phyloP scores from a whole-genome alignment of 1,140 invertebrate genomes.

The Bicyclus anynana region DNA sequence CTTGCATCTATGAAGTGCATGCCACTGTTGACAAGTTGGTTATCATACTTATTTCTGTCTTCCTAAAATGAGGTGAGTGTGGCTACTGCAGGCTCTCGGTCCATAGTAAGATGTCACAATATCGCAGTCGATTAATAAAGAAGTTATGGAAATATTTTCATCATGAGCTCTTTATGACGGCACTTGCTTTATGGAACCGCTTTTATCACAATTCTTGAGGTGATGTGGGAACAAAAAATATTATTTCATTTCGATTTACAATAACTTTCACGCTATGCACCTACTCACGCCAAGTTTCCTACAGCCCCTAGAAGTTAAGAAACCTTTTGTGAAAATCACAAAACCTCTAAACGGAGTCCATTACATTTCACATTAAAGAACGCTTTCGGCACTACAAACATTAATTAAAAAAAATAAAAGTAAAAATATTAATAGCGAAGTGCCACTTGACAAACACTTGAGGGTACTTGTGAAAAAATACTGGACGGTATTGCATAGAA shows the following conservation, averaged over 20 bases:
- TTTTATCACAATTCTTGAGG: not conserved
- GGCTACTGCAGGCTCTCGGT: too few species aligned
- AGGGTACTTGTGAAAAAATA: conserved; percentile 36
- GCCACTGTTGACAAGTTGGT: too few species aligned
- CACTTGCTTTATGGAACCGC: too few species aligned
- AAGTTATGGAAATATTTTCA: too few species aligned
- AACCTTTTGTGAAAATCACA: conserved; percentile 12
- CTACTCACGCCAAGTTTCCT: conserved; percentile 5
- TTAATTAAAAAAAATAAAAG: conserved; percentile 28
- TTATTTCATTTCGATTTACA: conserved; percentile 1
- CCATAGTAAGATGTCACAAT: too few species aligned
- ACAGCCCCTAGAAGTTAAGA: conserved; percentile 5
- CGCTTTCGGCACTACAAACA: conserved; percentile 21
- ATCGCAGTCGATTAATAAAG: too few species aligned
- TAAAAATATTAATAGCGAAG: conserved; percentile 31
- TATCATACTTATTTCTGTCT: too few species aligned
- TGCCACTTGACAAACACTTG: conserved; percentile 41
- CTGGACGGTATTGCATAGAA: conserved; percentile 42
- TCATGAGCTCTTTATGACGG: too few species aligned
- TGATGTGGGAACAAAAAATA: not conserved
- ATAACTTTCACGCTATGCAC: conserved; percentile 6
- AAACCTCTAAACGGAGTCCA: conserved; percentile 16
- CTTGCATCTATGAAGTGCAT: too few species aligned
- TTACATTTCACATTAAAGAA: conserved; percentile 28
- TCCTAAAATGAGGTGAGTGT: too few species aligned